Conservation (phyloP, 2,888 invertebrate species). For the Sarcophaga caerulescens region DNA sequence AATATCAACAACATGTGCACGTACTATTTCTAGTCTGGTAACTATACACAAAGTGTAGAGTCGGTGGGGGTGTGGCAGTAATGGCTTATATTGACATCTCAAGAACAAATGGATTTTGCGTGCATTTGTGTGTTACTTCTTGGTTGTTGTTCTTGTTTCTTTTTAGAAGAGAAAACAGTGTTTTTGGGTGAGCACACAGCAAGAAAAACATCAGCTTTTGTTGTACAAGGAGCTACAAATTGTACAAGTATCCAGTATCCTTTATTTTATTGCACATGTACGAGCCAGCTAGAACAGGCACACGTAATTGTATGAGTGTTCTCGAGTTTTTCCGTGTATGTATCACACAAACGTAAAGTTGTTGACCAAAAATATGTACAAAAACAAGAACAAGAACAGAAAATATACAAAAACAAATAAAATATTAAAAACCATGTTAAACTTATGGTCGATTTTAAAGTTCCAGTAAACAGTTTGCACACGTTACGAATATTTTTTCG, state of each 20-base stretch:
- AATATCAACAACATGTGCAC: too few species aligned
- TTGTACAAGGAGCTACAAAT: constrained; percentile 56
- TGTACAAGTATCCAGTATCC: constrained; percentile 40
- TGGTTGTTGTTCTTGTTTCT: not conserved
- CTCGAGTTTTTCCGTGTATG: not conserved
- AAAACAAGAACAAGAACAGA: not conserved
- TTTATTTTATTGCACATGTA: constrained; percentile 17
- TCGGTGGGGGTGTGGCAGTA: too few species aligned
- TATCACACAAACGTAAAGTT: not conserved
- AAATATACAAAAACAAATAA: not conserved
- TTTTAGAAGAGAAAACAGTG: not conserved
- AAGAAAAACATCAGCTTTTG: constrained; percentile 31
- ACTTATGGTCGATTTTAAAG: constrained; percentile 40
- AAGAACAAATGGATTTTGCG: too few species aligned
- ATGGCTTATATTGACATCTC: too few species aligned
- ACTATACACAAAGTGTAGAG: not conserved
- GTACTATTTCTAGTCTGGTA: not conserved
- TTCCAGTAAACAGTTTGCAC: constrained; percentile 39
- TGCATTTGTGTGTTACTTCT: not conserved
- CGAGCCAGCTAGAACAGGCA: not conserved
- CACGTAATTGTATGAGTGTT: not conserved
- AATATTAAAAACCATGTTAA: constrained; percentile 44
- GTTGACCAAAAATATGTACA: constrained; percentile 12
- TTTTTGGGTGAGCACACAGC: constrained; percentile 40
- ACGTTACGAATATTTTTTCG: constrained; percentile 40